A percentile compares a stretch with the other conserved stretches of the same genome.
Evolutionary conservation across 2,113 vertebrate genomes (phyloP).

Genomic region (Athene cunicularia): DNA sequence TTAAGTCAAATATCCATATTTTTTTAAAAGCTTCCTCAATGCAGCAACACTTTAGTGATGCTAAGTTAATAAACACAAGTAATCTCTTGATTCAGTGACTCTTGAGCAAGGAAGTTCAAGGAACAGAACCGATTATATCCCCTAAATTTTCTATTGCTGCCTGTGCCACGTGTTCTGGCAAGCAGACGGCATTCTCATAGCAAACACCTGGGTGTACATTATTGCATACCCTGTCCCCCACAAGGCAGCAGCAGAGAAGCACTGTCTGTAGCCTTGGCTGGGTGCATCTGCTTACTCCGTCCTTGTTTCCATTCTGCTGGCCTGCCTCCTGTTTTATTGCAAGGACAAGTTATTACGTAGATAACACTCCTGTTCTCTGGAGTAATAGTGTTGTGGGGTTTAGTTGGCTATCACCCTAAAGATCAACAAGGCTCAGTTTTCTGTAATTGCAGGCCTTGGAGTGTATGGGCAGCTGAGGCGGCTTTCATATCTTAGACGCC

Average conservation of each 20-base stretch:
- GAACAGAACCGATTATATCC: neutral
- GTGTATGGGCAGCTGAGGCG: neutral
- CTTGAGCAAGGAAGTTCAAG: neutral
- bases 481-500: neutral
- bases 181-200: neutral
- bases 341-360: neutral
- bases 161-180: neutral
- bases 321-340: neutral
- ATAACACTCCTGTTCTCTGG: neutral
- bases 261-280: neutral
- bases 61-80: neutral
- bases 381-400: neutral
- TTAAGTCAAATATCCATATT: neutral
- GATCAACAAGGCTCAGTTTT: neutral
- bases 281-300: accelerated
- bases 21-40: neutral
- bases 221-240: neutral
- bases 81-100: neutral
- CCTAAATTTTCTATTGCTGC: neutral
- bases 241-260: neutral
- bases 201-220: neutral
- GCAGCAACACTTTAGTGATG: accelerated
- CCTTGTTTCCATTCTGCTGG: neutral
- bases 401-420: neutral
- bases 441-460: neutral